Conservation (phyloP, 1,140 invertebrate species). For the Spodoptera litura region DNA sequence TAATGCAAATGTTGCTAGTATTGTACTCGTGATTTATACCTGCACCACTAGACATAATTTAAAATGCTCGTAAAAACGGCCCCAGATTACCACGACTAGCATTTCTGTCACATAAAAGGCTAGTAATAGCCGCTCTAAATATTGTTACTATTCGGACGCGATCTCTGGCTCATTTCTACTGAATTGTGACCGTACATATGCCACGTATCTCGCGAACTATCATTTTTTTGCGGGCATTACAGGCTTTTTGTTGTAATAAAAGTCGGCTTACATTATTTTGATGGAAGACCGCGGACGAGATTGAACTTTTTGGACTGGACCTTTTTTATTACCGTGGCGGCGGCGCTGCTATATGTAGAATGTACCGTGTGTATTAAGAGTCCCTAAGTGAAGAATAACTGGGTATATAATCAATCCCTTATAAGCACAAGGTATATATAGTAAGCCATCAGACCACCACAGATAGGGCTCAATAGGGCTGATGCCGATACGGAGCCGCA, state of each 20-base stretch:
- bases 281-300: slow-evolving; percentile 46
- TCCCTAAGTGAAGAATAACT: too few relatives aligned
- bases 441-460: too few relatives aligned
- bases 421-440: too few relatives aligned
- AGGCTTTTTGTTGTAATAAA: slow-evolving; percentile 57
- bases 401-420: too few relatives aligned
- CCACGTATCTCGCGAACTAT: slow-evolving; percentile 54
- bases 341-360: too few relatives aligned
- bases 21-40: slow-evolving; percentile 68
- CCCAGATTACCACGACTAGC: slow-evolving; percentile 64
- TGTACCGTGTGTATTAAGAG: too few relatives aligned
- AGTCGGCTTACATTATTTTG: slow-evolving; percentile 55
- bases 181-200: slow-evolving; percentile 64
- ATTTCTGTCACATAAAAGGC: slow-evolving; percentile 68
- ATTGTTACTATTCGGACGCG: slow-evolving; percentile 64
- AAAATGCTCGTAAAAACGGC: slow-evolving; percentile 72
- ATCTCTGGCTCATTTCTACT: slow-evolving; percentile 58
- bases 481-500: too few relatives aligned
- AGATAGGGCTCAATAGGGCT: too few relatives aligned
- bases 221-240: slow-evolving; percentile 59
- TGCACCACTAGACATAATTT: slow-evolving; percentile 61
- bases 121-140: slow-evolving; percentile 67
- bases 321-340: slow-evolving; percentile 11
- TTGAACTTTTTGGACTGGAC: slow-evolving; percentile 48
- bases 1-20: slow-evolving; percentile 72